Base-by-base conservation (phyloP, 2,113 vertebrate species). In the Odontesthes bonariensis region DNA sequence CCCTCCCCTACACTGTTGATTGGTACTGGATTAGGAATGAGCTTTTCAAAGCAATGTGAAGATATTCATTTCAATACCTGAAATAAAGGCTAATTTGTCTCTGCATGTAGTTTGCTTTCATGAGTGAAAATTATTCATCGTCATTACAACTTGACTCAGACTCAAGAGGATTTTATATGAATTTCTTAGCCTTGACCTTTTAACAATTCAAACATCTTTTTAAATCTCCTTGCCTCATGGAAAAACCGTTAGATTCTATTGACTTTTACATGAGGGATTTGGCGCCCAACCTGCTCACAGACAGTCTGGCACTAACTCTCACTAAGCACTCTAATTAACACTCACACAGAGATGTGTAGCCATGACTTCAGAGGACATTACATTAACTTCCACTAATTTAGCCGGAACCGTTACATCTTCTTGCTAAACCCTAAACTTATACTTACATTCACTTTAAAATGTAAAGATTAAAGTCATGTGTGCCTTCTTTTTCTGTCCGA, bases 201-300 rank as follows among this genome's bases (percentile, higher is more conserved):
- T 66, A 67, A 53, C 69, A 70, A 70, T 70, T 73, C 63, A 78
- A 73, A 84, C 59, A 68, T 64, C 35, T 27, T 46, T 33, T 63
- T 65, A 73, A 65, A 56, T 85, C 68, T 69, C 11, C 47, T 68
- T 53, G 58, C 72, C 61, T 78, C 55, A 81, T 81, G 67, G 35
- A 80, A 82, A 78, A 88, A 75, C 61, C 23, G 49, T 85, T 83
- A 40, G 22, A 75, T 69, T 79, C 19, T 57, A 73, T 61, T 81
- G 72, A 86, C 69, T 66, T 77, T 68, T 65, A 68, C 67, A 51
- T 49, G 31, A 76, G 47, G 69, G 54, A 84, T 84, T 81, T 73
- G 44, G 17, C 1, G 14, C 16, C 31, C 49, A 40, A 83, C 63
- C 72, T 81, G 32, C 69, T 69, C 10, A 7, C 65, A 83, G 63